Percentiles rank a stretch among this genome's conserved stretches.
Conservation (phyloP, 2,113 vertebrate genomes). For the Oxyruncus cristatus region DNA sequence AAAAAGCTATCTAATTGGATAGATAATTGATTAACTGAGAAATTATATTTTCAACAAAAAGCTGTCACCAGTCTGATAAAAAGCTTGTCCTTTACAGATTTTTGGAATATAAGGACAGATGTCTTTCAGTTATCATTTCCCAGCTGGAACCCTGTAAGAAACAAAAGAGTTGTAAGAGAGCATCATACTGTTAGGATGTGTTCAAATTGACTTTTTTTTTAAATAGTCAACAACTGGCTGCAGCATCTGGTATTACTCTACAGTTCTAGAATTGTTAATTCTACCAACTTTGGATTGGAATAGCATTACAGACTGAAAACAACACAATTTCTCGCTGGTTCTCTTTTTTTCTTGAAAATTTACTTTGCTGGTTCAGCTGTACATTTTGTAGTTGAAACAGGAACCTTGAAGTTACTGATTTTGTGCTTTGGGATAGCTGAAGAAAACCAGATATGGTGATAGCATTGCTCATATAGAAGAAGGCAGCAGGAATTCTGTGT, state of each 20-base stretch:
- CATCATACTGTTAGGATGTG: background rate
- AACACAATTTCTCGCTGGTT: background rate
- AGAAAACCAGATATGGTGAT: background rate
- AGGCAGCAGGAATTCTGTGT: background rate
- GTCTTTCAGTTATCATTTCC: conserved; percentile 42
- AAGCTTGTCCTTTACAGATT: conserved; percentile 56
- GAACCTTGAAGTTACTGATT: background rate
- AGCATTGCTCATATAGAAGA: background rate
- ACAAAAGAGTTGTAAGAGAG: background rate
- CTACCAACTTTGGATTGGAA: background rate
- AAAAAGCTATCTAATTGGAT: conserved; percentile 59
- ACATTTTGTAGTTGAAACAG: background rate
- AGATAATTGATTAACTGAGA: conserved; percentile 69
- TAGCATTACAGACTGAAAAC: background rate
- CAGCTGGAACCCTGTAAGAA: conserved; percentile 52
- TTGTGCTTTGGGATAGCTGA: background rate
- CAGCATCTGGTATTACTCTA: conserved; percentile 21
- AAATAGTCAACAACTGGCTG: conserved; percentile 26
- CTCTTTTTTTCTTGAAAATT: background rate
- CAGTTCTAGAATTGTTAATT: conserved; percentile 24
- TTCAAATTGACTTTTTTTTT: conserved; percentile 16
- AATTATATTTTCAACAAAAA: conserved; percentile 61
- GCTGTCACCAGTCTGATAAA: conserved; percentile 46
- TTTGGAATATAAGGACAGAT: conserved; percentile 61
- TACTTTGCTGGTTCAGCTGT: background rate